Base-by-base conservation (phyloP, 2,888 invertebrate genomes). In the Rhaphigaster nebulosa region DNA sequence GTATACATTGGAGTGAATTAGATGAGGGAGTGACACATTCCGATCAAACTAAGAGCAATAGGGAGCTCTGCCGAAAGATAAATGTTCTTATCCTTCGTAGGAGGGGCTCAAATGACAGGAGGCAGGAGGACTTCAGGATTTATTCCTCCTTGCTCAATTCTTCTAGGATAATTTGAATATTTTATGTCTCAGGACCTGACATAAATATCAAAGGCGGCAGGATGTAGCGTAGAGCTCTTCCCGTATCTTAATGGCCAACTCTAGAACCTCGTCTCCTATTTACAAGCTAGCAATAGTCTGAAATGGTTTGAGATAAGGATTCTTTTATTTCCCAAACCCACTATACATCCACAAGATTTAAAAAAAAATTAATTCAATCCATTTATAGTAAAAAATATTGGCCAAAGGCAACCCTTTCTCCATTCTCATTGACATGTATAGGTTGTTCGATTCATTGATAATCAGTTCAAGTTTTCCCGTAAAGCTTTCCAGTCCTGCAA, bases 111-210 rank as follows among this genome's bases (percentile, higher is more conserved):
- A 56, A 56, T 56, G 56, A n/a, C 60, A n/a, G 29, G 29, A 4
- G 4, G 5, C 18, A 29, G 65, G n/a, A n/a, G 1, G 60, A 13
- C 20, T 29, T n/a, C 65, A 12, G 4, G 65, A 65, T 65, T 29
- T n/a, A 29, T 5, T 4, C 26, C 56, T 56, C 29, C 26, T 65
- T 60, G 60, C 60, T 0, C n/a, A 29, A 29, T 29, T 18, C 29
- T 65, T 29, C 15, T 20, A 76, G 70, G 38, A 76, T 76, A 76
- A 38, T 76, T 76, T 76, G 23, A 76, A 76, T 76, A 76, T 76
- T 76, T 38, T 76, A 38, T 76, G 34, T 18, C 20, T 6, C 20
- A 76, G 38, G 70, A 34, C 70, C 12, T 34, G 70, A 2, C 34
- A 76, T 76, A 76, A 76, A 76, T 38, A 76, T 20, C 65, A 65